Percentiles rank a stretch among this genome's conserved stretches.
Conservation (phyloP, 1,140 invertebrate genomes). For the Pseudoatta argentina region DNA sequence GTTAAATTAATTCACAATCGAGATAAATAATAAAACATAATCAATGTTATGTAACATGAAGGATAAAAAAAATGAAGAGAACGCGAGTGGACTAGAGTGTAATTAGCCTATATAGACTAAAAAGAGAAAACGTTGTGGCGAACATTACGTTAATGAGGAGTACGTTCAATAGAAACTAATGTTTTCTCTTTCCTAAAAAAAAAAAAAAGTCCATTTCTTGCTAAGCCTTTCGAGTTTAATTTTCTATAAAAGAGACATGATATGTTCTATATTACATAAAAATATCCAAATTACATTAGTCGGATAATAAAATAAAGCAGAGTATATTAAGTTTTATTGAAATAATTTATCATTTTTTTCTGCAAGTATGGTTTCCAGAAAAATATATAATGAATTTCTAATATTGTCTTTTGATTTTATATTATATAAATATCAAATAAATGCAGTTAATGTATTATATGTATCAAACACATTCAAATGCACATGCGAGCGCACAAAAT, state of each 20-base stretch:
- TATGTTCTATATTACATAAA: not conserved
- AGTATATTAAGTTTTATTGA: not conserved
- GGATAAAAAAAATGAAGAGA: no score
- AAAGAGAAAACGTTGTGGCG: not conserved
- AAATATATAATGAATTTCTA: not conserved
- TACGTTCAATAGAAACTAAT: not conserved
- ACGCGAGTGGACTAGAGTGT: not conserved
- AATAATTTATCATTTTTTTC: slow-evolving; percentile 21
- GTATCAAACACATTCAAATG: no score
- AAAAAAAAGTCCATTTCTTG: not conserved
- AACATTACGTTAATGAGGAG: not conserved
- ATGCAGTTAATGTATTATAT: not conserved
- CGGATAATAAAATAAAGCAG: not conserved
- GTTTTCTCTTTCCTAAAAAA: not conserved
- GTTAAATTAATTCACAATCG: not conserved
- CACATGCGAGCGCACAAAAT: not conserved
- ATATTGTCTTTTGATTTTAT: not conserved
- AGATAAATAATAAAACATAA: not conserved
- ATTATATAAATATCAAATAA: slow-evolving; percentile 11
- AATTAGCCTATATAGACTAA: not conserved
- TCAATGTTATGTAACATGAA: not conserved
- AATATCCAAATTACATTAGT: not conserved
- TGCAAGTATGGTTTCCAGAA: not conserved
- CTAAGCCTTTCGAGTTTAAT: not conserved
- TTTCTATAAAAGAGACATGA: not conserved